Conservation (phyloP, 2,888 invertebrate species). For the Nesidiocoris tenuis region DNA sequence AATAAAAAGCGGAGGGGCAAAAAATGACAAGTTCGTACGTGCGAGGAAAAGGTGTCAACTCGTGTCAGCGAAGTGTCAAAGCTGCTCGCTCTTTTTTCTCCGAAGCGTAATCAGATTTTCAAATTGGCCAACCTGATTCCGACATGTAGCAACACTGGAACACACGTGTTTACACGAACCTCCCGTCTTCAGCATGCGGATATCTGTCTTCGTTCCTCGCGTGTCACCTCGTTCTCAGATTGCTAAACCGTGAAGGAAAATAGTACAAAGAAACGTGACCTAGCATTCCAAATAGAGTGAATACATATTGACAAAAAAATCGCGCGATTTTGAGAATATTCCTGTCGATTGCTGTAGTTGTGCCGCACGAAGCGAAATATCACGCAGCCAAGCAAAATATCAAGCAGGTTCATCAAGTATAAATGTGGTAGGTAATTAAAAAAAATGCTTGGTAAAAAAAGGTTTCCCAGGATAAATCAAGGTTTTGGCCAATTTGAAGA, state of each 20-base stretch:
- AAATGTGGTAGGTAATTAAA: too few species aligned
- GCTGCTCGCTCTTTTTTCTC: neutral
- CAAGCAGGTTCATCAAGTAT: too few species aligned
- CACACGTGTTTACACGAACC: neutral
- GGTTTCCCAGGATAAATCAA: too few species aligned
- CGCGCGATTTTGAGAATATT: too few species aligned
- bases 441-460: too few species aligned
- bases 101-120: neutral
- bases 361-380: too few species aligned
- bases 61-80: neutral
- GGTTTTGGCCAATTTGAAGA: too few species aligned
- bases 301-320: too few species aligned
- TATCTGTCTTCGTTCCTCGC: neutral
- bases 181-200: neutral
- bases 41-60: neutral
- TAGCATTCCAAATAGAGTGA: too few species aligned
- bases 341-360: too few species aligned
- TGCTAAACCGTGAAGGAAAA: neutral
- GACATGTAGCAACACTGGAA: neutral
- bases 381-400: too few species aligned
- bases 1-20: too few species aligned
- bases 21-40: neutral
- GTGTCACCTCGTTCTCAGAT: neutral
- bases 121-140: neutral
- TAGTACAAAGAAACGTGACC: neutral